phyloP scores from a whole-genome alignment of 2,797 vertebrate species.

The Lepus townsendii region DNA sequence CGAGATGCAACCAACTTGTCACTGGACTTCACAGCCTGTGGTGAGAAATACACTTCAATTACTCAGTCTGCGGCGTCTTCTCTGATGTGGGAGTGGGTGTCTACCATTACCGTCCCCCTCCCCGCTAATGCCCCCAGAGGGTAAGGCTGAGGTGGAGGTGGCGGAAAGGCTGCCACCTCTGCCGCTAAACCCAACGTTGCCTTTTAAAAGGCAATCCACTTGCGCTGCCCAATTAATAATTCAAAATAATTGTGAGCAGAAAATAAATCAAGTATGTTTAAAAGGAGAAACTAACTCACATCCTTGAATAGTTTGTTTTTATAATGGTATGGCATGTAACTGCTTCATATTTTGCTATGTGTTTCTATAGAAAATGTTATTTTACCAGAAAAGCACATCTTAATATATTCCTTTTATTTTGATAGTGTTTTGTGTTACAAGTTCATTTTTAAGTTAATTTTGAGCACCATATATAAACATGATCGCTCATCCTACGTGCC shows the following conservation, averaged over 20 bases:
- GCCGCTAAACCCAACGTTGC: not conserved
- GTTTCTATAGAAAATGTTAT: constrained; percentile 21
- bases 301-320: constrained; percentile 58
- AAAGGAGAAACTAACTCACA: constrained; percentile 56
- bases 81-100: too few species aligned
- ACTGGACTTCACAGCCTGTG: too few species aligned
- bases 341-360: constrained; percentile 18
- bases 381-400: constrained; percentile 60
- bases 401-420: constrained; percentile 65
- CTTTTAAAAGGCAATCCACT: not conserved
- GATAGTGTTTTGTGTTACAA: constrained; percentile 6
- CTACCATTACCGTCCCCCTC: too few species aligned
- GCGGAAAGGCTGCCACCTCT: too few species aligned
- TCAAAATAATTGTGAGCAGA: constrained; percentile 39
- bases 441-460: constrained; percentile 69
- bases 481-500: constrained; percentile 51
- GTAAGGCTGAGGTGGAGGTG: too few species aligned
- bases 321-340: not conserved
- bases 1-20: too few species aligned
- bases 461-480: constrained; percentile 63
- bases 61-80: too few species aligned
- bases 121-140: too few species aligned
- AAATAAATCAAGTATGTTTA: constrained; percentile 35
- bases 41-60: too few species aligned
- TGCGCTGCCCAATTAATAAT: constrained; percentile 28